Base-by-base conservation (phyloP, 2,113 vertebrate genomes). In the Ceyx melanurus region DNA sequence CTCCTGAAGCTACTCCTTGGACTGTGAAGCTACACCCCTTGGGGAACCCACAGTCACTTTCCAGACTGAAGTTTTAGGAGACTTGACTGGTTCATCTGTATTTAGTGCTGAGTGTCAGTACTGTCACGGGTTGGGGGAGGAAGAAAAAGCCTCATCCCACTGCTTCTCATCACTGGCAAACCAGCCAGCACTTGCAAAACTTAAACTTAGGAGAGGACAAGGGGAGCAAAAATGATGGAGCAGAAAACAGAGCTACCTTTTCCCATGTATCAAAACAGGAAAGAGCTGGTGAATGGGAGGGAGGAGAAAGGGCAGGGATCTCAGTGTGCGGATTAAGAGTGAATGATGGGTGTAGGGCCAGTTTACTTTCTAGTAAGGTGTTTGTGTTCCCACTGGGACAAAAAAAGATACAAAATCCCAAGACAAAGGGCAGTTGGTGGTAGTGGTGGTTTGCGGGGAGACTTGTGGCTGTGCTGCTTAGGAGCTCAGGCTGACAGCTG, bases 61-160 rank as follows among this genome's bases (percentile, higher is more conserved):
- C 19, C 13, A 29, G 13, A 56, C 15, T 53, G 76, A 43, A 80
- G 23, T 92, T 93, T 90, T 20, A 83, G 48, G 82, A 64, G 61
- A 68, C 70, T 74, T 43, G 37, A 81, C 73, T 1, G 3, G 26
- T 53, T 81, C 35, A 16, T 48, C 51, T 67, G 5, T 31, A 8
- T 25, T 43, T 58, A 26, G 13, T 62, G 53, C 56, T 29, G 37
- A 37, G 37, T 37, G 37, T 72, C 45, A 28, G 10, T 64, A 48
- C 40, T 50, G 40, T 26, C 0, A 0, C 17, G 75, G 26, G 12
- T 2, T 67, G 28, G 19, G 11, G 13, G 4, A 48, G 20, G 20
- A 85, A 71, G 15, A 23, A 74, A 88, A 62, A 70, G 77, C 21
- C 7, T 60, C 18, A 18, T 74, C 21, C 48, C 65, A 90, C 20